phyloP scores from a whole-genome alignment of 1,140 invertebrate genomes.

The Calycopis cecrops region DNA sequence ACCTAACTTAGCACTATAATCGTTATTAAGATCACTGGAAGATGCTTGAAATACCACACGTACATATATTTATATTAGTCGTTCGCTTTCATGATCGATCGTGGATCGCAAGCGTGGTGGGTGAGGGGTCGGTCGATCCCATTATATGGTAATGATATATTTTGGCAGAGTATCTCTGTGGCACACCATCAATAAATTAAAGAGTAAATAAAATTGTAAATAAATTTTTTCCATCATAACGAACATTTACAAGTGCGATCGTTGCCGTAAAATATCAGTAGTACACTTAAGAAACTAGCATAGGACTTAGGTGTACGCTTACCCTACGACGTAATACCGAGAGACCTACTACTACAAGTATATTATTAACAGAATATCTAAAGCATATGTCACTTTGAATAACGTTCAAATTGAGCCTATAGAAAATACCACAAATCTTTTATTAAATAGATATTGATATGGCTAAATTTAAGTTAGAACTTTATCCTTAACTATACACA shows the following conservation, averaged over 20 bases:
- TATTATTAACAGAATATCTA: conserved; percentile 75
- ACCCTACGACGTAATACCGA: conserved; percentile 69
- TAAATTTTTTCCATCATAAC: conserved; percentile 65
- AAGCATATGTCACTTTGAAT: conserved; percentile 75
- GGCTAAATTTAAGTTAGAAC: conserved; percentile 76
- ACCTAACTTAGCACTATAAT: conserved; percentile 63
- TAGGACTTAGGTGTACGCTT: conserved; percentile 63
- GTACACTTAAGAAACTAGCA: conserved; percentile 61
- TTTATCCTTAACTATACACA: conserved; percentile 74
- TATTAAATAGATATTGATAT: conserved; percentile 76
- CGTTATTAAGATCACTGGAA: conserved; percentile 71
- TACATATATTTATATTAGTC: conserved; percentile 50
- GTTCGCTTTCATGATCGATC: conserved; percentile 35
- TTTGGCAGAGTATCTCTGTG: conserved; percentile 76
- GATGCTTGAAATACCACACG: conserved; percentile 61
- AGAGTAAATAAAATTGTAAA: conserved; percentile 72
- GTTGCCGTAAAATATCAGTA: conserved; percentile 69
- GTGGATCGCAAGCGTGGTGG: conserved; percentile 11
- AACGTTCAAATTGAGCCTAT: conserved; percentile 75
- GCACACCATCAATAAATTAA: conserved; percentile 75
- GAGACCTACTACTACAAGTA: conserved; percentile 67
- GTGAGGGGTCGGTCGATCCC: conserved; percentile 30
- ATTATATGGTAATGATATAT: conserved; percentile 71
- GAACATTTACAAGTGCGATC: conserved; percentile 70
- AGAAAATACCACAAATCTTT: conserved; percentile 75